Base-by-base conservation (phyloP, 1,140 invertebrate genomes). In the Neodiprion fabricii region DNA sequence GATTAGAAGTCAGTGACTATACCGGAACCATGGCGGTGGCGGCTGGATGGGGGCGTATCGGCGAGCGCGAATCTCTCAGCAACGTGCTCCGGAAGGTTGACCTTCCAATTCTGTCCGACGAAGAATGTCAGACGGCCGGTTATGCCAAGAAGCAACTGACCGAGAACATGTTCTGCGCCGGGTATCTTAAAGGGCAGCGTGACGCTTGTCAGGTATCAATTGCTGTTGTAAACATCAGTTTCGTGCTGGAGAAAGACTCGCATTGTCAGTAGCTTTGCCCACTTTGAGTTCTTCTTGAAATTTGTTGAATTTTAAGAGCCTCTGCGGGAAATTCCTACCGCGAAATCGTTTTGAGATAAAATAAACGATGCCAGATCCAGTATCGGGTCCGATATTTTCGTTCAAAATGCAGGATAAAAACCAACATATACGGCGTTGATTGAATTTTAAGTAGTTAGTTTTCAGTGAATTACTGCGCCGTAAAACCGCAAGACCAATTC, bases 101-200 rank as follows among this genome's bases (percentile, higher is more conserved):
- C 72, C 85, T 93, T 7, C 92, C 92, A 2, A 89, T 93, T 14
- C 89, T 93, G 78, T 90, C 90, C 0, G 82, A 85, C 23, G 86
- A 92, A 70, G 90, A 92, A 74, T 92, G 91, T 78, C 83, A 85
- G 66, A 80, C 85, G 23, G 87, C 91, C 7, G 89, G 90, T 23
- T 92, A 92, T 77, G 86, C 89, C 10, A 80, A 87, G 70, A 82
- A 87, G 48, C 88, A 90, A 65, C 89, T 95, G 47, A 94, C 93
- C 0, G 91, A 92, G 17, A 93, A 94, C 75, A 95, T 95, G 93
- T 91, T 96, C 77, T 96, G 95, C 81, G 94, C 94, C 12, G 93
- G 94, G 14, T 93, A 91, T 81, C 88, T 91, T 17, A 90, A 92
- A 50, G 94, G 94, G 0, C 89, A 91, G 73, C 85, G 89, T 11